A percentile compares a stretch with the other conserved stretches of the same genome.
These are phyloP conservation scores for Helicoverpa armigera DNA, from an alignment of 1,140 invertebrate genomes.

Conservation along the genomic window DNA sequence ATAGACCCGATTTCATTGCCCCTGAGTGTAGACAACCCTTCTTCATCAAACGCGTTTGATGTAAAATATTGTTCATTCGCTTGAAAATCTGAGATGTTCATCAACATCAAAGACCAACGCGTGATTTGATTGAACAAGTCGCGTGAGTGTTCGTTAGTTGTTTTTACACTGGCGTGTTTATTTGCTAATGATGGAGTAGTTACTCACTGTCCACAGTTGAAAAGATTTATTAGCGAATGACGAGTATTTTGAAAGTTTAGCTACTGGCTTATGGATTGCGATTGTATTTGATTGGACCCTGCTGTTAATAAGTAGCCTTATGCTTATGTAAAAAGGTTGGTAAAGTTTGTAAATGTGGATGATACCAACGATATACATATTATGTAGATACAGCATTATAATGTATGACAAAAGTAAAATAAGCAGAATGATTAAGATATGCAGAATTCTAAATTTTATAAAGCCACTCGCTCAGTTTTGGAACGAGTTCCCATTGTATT, in stretches of 20 bases:
- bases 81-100: neutral
- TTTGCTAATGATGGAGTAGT: neutral
- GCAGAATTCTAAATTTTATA: conserved; percentile 18
- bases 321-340: neutral
- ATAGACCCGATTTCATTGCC: too few relatives aligned
- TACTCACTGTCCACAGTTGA: neutral
- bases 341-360: conserved; percentile 5
- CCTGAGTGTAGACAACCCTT: neutral
- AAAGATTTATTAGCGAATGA: conserved; percentile 4
- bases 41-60: neutral
- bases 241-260: conserved; percentile 9
- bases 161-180: neutral
- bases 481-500: neutral
- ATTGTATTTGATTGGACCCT: conserved; percentile 9
- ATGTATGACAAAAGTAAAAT: conserved; percentile 24
- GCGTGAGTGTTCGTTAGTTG: neutral
- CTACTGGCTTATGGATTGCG: neutral
- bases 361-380: conserved; percentile 6
- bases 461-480: neutral
- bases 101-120: neutral
- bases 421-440: neutral
- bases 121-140: neutral
- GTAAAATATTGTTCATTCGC: conserved; percentile 21
- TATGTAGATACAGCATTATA: conserved; percentile 24
- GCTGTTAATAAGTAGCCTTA: conserved; percentile 5